Evolutionary conservation across 2,113 vertebrate species (phyloP).

Genomic region (Cottus gobio): DNA sequence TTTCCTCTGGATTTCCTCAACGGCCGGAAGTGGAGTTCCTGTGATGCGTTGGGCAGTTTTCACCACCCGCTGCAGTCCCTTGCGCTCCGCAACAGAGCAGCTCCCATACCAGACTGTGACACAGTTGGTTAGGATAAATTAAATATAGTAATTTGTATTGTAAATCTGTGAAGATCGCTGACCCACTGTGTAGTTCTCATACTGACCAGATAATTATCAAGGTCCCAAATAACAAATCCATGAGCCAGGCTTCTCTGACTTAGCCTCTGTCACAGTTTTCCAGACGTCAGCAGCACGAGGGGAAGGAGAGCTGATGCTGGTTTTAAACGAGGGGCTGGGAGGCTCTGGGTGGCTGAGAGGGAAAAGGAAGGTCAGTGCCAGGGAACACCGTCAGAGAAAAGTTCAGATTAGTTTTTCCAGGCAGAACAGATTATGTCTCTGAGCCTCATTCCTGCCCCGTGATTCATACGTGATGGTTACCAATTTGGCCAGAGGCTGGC

Average conservation of each 20-base stretch:
- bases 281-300: conserved; percentile 6
- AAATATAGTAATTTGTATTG: not conserved
- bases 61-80: too few relatives aligned
- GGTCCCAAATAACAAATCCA: conserved; percentile 21
- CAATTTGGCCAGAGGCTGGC: conserved; percentile 4
- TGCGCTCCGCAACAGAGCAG: too few relatives aligned
- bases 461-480: conserved; percentile 60
- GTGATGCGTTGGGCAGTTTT: too few relatives aligned
- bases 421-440: conserved; percentile 40
- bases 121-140: too few relatives aligned
- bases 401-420: conserved; percentile 70
- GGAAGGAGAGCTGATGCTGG: conserved; percentile 20
- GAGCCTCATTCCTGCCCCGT: conserved; percentile 47
- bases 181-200: not conserved
- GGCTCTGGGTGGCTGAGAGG: conserved; percentile 53
- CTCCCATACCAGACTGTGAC: too few relatives aligned
- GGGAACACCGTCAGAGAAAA: conserved; percentile 48
- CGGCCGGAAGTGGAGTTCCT: too few relatives aligned
- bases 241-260: conserved; percentile 10
- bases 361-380: conserved; percentile 62
- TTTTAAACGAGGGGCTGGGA: conserved; percentile 30
- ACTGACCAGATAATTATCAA: conserved; percentile 16
- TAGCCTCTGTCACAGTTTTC: conserved; percentile 9
- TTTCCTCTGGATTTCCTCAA: too few relatives aligned
- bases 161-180: conserved; percentile 2